These are phyloP conservation scores for Acronicta aceris DNA, from an alignment of 2,888 invertebrate genomes.

Conservation along the genomic window DNA sequence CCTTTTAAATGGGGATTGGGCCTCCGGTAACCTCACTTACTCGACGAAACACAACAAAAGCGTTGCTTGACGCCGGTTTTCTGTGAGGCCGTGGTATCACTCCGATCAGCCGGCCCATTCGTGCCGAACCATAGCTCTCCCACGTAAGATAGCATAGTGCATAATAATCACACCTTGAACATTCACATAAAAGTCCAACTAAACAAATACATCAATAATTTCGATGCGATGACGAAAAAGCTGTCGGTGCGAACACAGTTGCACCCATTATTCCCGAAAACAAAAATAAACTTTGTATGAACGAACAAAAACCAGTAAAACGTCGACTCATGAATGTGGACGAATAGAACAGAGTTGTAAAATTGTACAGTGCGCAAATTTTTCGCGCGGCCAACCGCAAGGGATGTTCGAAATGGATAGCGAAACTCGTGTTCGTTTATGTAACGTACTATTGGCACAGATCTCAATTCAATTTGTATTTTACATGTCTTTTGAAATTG, in stretches of 20 bases:
- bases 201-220: slow-evolving; percentile 36
- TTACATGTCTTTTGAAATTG: slow-evolving; percentile 15
- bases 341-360: slow-evolving; percentile 50
- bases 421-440: slow-evolving; percentile 43
- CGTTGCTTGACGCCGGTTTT: no score
- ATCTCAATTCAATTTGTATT: slow-evolving; percentile 19
- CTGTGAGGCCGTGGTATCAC: no score
- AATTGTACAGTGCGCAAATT: slow-evolving; percentile 61
- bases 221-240: slow-evolving; percentile 20
- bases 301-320: slow-evolving; percentile 50
- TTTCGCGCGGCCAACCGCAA: slow-evolving; percentile 57
- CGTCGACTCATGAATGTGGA: slow-evolving; percentile 48
- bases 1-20: no score
- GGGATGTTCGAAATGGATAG: slow-evolving; percentile 50
- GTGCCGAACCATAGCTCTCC: no score
- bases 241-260: slow-evolving; percentile 32
- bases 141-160: no score
- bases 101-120: no score
- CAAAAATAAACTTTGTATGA: slow-evolving; percentile 54
- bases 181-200: slow-evolving; percentile 3
- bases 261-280: slow-evolving; percentile 50
- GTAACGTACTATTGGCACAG: slow-evolving; percentile 9
- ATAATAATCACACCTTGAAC: not conserved
- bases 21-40: no score
- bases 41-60: no score